A percentile compares a stretch with the other conserved stretches of the same genome.
phyloP scores from a whole-genome alignment of 2,888 invertebrate genomes.

The Megaustenia siamemsis region DNA sequence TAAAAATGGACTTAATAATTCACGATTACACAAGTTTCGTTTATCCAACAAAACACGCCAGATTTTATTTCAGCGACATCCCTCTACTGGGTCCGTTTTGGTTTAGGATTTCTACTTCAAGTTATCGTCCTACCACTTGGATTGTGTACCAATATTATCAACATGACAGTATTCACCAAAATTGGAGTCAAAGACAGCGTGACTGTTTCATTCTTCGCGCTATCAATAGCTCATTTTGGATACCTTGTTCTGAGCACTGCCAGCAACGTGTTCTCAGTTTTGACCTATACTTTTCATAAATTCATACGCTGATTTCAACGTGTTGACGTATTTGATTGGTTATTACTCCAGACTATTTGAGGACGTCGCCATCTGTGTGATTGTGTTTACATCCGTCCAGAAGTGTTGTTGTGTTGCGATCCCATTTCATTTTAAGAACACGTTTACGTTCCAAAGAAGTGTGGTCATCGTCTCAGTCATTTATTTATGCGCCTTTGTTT shows the following conservation, averaged over 20 bases:
- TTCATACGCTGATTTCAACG: neutral
- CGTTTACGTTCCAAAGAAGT: neutral
- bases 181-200: too few species aligned
- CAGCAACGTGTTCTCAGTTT: neutral
- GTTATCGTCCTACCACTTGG: neutral
- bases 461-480: neutral
- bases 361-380: neutral
- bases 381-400: neutral
- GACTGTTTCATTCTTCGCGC: too few species aligned
- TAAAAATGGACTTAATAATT: too few species aligned
- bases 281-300: neutral
- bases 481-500: neutral
- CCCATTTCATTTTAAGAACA: neutral
- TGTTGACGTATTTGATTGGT: neutral
- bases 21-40: too few species aligned
- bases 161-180: too few species aligned
- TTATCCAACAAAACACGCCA: too few species aligned
- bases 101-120: neutral
- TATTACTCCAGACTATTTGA: neutral
- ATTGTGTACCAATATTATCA: too few species aligned
- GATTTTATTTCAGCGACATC: neutral
- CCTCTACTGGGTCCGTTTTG: neutral
- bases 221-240: too few species aligned
- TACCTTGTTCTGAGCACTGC: too few species aligned
- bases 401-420: constrained; percentile 1